Evolutionary conservation across 2,113 vertebrate species (phyloP), one percentile per base, ranked within the genome.

Genomic region (Fregata magnificens): DNA sequence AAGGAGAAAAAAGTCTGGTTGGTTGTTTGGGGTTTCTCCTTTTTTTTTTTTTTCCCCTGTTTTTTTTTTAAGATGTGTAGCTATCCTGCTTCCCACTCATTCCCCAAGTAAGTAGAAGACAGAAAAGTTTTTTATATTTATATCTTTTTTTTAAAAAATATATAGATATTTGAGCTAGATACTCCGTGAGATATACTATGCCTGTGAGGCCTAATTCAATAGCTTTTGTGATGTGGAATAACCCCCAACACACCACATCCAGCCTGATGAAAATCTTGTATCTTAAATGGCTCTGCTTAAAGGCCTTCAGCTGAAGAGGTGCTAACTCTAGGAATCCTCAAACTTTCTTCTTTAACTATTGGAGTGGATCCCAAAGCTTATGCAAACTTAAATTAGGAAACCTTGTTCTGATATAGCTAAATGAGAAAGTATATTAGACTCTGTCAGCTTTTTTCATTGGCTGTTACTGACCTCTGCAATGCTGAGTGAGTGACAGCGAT

Each of bases 381-480:
- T 53, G 36, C 38, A 86, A 88, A 52, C n/a, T 70, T 78, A 58
- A 67, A 86, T 77, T 88, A 93, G 82, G 76, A 86, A 77, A 84
- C 10, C 22, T 80, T 59, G 65, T 80, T 87, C 67, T 80, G 74
- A 70, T 69, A 62, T 16, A 73, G 49, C 26, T 52, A 42, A 73
- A 85, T 50, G 29, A 59, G 45, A 62, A 96, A 70, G 26, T 58
- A 11, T 94, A 71, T 63, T 34, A 53, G 16, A 65, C 18, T 52
- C 14, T 36, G 45, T 53, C 63, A 49, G 28, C 12, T 80, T 85
- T 86, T 76, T 88, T 73, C 25, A 70, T 26, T 90, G 36, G 19
- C 34, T 76, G 5, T 61, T 85, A 63, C 42, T 58, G 36, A 72
- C 19, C 45, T 79, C 50, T 38, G 42, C 82, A 93, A 88, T 61